phyloP scores from a whole-genome alignment of 2,888 invertebrate species.

The Leptinotarsa tumamoca region DNA sequence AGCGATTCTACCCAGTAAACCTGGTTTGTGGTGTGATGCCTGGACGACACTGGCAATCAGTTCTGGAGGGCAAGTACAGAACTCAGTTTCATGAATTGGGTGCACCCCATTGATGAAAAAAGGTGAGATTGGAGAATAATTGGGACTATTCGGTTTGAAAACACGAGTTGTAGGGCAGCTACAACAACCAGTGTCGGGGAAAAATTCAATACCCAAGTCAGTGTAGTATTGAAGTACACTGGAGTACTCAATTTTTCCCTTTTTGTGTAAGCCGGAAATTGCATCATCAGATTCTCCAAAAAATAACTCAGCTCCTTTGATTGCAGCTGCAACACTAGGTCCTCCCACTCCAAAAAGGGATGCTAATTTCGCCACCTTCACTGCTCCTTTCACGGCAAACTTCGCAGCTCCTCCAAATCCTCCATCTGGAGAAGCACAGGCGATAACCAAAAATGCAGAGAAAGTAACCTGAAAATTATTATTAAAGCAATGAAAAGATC shows the following conservation, averaged over 20 bases:
- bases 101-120: neutral
- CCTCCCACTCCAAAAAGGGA: neutral
- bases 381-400: neutral
- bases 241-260: neutral
- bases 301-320: neutral
- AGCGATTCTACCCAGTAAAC: neutral
- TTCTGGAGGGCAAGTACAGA: constrained; percentile 15
- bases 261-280: neutral
- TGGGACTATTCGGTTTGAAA: neutral
- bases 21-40: neutral
- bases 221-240: neutral
- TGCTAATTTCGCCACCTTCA: neutral
- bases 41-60: neutral
- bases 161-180: neutral
- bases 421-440: neutral
- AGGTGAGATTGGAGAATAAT: neutral
- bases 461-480: too few species aligned
- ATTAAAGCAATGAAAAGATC: too few species aligned
- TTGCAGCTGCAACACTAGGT: neutral
- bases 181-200: neutral
- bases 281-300: neutral
- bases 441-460: too few species aligned
- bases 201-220: neutral
- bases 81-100: neutral
- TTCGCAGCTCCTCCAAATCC: neutral